Conservation (phyloP, 2,797 vertebrate genomes). For the Heterohyrax brucei region DNA sequence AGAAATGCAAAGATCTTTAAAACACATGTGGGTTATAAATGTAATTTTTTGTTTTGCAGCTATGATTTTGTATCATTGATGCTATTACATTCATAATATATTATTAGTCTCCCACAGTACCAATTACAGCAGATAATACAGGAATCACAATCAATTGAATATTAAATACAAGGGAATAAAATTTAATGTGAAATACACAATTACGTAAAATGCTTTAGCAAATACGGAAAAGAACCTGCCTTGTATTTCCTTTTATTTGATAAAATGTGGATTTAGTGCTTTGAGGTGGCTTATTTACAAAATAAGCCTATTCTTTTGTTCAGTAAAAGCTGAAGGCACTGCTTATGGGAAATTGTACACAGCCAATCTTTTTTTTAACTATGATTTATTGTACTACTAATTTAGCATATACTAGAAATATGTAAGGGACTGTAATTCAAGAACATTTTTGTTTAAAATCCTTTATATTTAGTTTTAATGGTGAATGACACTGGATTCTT, state of each 20-base stretch:
- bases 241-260: background rate
- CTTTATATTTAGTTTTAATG: conserved; percentile 17
- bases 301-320: conserved; percentile 24
- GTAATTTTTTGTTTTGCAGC: conserved; percentile 52
- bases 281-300: conserved; percentile 58
- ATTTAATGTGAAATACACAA: background rate
- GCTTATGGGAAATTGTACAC: background rate
- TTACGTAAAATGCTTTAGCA: conserved; percentile 48
- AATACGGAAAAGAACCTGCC: background rate
- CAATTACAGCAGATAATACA: background rate
- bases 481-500: background rate
- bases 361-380: background rate
- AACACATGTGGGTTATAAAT: background rate
- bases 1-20: conserved; percentile 58
- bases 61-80: conserved; percentile 61
- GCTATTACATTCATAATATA: background rate
- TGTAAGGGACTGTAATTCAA: conserved; percentile 20
- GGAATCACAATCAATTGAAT: background rate
- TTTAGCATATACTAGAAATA: conserved; percentile 40
- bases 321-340: background rate
- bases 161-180: conserved; percentile 49
- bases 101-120: background rate
- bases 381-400: background rate
- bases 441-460: conserved; percentile 34
- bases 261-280: background rate